Percentiles rank a stretch among this genome's conserved stretches.
Conservation (phyloP, 1,140 invertebrate species). For the Antheraea pernyi region DNA sequence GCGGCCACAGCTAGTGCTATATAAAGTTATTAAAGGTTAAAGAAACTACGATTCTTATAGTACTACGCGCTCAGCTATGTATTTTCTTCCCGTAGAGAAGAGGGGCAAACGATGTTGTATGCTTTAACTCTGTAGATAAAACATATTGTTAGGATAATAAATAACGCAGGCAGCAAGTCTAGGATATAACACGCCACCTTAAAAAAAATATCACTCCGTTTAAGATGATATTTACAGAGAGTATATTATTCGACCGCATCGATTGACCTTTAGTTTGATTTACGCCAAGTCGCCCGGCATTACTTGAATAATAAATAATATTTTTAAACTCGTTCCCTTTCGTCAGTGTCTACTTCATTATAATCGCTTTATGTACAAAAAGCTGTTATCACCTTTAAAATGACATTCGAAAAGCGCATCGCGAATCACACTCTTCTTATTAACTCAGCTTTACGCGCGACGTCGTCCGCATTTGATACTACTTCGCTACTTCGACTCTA, state of each 20-base stretch:
- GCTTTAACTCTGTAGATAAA: no score
- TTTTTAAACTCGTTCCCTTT: conserved; percentile 1
- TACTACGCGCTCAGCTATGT: no score
- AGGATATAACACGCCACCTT: background rate
- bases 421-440: background rate
- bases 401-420: background rate
- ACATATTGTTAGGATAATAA: no score
- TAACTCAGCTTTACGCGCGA: conserved; percentile 13
- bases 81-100: no score
- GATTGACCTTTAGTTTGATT: conserved; percentile 22
- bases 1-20: no score
- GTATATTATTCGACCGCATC: conserved; percentile 11
- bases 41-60: no score
- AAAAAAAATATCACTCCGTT: background rate
- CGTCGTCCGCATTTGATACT: no score
- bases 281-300: conserved; percentile 20
- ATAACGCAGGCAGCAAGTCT: no score
- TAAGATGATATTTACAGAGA: background rate
- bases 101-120: no score
- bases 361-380: background rate
- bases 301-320: conserved; percentile 24
- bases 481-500: no score
- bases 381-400: background rate
- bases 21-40: no score
- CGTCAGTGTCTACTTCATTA: background rate